Base-by-base conservation (phyloP, 2,797 vertebrate species). In the Nyctalus aviator region DNA sequence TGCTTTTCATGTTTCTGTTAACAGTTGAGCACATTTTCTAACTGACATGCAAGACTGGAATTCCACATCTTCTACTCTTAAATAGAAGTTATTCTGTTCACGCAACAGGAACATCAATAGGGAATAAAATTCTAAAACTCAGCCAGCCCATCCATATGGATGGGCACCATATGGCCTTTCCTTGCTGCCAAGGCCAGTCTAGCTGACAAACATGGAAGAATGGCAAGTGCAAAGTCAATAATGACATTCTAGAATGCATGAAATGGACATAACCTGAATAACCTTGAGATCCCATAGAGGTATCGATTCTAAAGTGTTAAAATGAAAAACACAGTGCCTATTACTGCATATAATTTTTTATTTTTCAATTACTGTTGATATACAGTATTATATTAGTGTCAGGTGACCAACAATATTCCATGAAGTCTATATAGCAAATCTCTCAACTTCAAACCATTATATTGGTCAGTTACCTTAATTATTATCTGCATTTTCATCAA, bases 111-210 rank as follows among this genome's bases (percentile, higher is more conserved):
- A 53, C 79, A 96, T 95, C 95, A 90, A 59, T 73, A 88, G 96
- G 95, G 95, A 97, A 95, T 96, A 96, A 79, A 91, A 93, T 89
- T 95, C 86, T 94, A 86, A 97, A 94, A 94, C 62, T 30, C 69
- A 94, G 96, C 91, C 96, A 97, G 78, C 82, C 81, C 84, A 93
- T 95, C 95, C 95, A 96, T 96, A 95, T 96, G 96, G 94, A 94
- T 95, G 94, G 93, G 46, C 71, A 94, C 95, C 96, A 97, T 96
- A 97, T 97, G 96, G 96, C 53, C 84, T 93, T 77, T 64, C 68
- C 73, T 90, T 79, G 90, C 75, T 97, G 95, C 97, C 96, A 95
- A 95, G 94, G 92, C 90, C 87, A 82, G 84, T 88, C 75, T 90
- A 89, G 89, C 86, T 93, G 89, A 90, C 75, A 95, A 93, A 89